These are phyloP conservation scores for Bergia sp. DNA, from an alignment of 92 coral and sea anemone genomes.

Conservation along the genomic window DNA sequence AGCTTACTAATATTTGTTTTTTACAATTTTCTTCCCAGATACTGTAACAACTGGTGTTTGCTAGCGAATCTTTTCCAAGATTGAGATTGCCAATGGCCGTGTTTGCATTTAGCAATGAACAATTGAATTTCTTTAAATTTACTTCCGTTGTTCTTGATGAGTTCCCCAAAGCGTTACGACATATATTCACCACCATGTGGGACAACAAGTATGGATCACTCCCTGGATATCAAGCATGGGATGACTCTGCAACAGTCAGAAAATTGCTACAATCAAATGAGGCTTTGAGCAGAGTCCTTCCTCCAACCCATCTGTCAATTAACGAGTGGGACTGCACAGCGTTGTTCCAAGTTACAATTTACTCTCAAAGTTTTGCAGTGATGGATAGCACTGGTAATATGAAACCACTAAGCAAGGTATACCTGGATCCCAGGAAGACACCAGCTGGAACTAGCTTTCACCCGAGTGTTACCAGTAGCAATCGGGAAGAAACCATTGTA, in stretches of 20 bases:
- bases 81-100: constrained; percentile 20
- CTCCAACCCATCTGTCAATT: background rate
- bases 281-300: background rate
- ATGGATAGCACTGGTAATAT: background rate
- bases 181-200: constrained; percentile 37
- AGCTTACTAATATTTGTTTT: no score
- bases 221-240: constrained; percentile 38
- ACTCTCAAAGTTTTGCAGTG: constrained; percentile 22
- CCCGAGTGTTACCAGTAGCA: constrained; percentile 38
- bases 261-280: constrained; percentile 5
- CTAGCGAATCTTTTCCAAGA: no score
- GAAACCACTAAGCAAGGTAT: constrained; percentile 42
- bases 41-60: no score
- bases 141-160: constrained; percentile 29
- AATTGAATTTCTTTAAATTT: constrained; percentile 46
- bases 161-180: constrained; percentile 32
- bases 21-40: no score
- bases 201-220: constrained; percentile 15
- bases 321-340: constrained; percentile 47
- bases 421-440: constrained; percentile 23
- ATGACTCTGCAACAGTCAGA: constrained; percentile 38
- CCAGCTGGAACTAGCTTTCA: constrained; percentile 28
- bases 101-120: constrained; percentile 19
- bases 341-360: constrained; percentile 13
- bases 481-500: constrained; percentile 43